These are phyloP conservation scores for Tetramorium bicarinatum DNA, from an alignment of 2,888 invertebrate species.

Conservation along the genomic window DNA sequence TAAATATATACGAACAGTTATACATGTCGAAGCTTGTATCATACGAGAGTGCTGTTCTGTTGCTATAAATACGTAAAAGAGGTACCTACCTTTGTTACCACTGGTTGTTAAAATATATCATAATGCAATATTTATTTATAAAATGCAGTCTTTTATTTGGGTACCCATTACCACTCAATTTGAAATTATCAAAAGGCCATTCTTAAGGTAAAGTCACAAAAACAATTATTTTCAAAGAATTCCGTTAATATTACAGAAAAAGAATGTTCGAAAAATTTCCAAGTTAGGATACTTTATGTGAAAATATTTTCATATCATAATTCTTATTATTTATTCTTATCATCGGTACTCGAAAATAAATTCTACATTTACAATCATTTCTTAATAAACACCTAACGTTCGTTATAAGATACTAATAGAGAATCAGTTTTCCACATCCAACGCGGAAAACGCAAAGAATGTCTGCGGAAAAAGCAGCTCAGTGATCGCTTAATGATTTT, in stretches of 20 bases:
- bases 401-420: neutral
- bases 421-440: neutral
- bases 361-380: neutral
- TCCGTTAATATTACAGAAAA: neutral
- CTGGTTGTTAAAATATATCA: constrained; percentile 83
- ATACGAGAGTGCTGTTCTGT: constrained; percentile 77
- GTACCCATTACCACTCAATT: neutral
- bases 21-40: constrained; percentile 71
- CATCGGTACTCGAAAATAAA: neutral
- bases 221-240: neutral
- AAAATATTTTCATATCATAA: neutral
- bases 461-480: too few species aligned
- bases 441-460: neutral
- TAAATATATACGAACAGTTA: constrained; percentile 69
- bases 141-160: constrained; percentile 49
- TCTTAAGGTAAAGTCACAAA: neutral
- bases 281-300: neutral
- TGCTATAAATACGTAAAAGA: constrained; percentile 79
- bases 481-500: too few species aligned
- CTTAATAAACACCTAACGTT: neutral
- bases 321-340: neutral
- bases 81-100: constrained; percentile 83
- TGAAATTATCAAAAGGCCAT: neutral
- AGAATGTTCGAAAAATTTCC: too few species aligned
- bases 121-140: constrained; percentile 76